Percentiles rank a stretch among this genome's conserved stretches.
Conservation (phyloP, 2,113 vertebrate species). For the Podarcis cretensis region DNA sequence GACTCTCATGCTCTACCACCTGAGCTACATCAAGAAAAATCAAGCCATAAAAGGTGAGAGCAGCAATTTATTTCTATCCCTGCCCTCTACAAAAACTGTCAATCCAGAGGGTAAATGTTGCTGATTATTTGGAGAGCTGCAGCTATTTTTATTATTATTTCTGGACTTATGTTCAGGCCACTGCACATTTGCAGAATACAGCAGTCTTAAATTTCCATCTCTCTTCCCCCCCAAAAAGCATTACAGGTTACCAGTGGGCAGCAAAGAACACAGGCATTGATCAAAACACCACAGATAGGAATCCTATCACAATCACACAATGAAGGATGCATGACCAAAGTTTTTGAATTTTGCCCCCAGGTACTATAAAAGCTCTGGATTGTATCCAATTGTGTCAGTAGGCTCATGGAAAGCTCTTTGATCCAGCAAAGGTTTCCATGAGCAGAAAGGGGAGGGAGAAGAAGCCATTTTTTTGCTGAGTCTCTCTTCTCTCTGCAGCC, state of each 20-base stretch:
- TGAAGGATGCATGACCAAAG: too few species aligned
- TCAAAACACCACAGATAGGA: neutral
- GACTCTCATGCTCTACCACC: too few species aligned
- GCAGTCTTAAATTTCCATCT: neutral
- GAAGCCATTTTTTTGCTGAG: too few species aligned
- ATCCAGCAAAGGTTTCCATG: too few species aligned
- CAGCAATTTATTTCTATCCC: neutral
- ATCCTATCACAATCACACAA: neutral
- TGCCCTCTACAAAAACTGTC: neutral
- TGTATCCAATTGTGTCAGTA: neutral
- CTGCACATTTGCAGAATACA: neutral
- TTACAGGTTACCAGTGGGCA: neutral
- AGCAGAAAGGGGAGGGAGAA: too few species aligned
- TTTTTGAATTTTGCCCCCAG: neutral
- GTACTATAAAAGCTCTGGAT: neutral
- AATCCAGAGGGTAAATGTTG: neutral
- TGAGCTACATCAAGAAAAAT: too few species aligned
- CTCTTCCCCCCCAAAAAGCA: neutral
- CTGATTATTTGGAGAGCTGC: neutral
- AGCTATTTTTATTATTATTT: neutral
- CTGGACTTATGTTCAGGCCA: neutral
- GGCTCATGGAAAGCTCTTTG: too few species aligned
- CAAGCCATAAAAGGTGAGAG: neutral
- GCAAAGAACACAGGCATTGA: neutral
- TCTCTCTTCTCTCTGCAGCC: too few species aligned